A percentile compares a stretch with the other conserved stretches of the same genome.
These are phyloP conservation scores for Hemiscyllium ocellatum DNA, from an alignment of 2,113 vertebrate genomes.

Conservation along the genomic window DNA sequence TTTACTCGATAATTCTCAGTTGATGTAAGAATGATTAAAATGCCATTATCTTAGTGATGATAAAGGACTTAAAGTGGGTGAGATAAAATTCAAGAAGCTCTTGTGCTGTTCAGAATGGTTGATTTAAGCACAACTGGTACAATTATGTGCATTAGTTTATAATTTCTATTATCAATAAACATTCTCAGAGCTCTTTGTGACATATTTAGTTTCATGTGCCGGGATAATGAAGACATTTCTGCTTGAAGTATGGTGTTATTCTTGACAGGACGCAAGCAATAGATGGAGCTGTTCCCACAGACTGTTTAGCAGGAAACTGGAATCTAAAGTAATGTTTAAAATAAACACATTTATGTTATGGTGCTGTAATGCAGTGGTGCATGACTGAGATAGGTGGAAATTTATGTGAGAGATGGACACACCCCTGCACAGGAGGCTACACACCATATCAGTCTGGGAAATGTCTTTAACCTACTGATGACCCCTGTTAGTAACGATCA, in stretches of 20 bases:
- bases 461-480: not conserved
- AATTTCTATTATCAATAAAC: not conserved
- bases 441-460: slow-evolving; percentile 15
- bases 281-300: slow-evolving; percentile 12
- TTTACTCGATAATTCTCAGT: not conserved
- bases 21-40: not conserved
- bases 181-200: not conserved
- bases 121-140: not conserved
- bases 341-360: slow-evolving; percentile 28
- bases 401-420: slow-evolving; percentile 22
- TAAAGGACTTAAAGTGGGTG: not conserved
- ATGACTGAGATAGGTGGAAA: slow-evolving; percentile 9
- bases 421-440: not conserved
- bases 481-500: not conserved
- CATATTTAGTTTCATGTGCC: not conserved
- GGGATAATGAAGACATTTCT: not conserved
- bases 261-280: not conserved
- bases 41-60: not conserved
- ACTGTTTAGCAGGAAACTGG: not conserved
- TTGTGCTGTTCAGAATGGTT: not conserved
- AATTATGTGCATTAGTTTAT: not conserved
- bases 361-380: not conserved
- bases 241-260: not conserved
- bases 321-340: not conserved
- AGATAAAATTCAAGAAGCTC: not conserved